Base-by-base conservation (phyloP, 2,888 invertebrate species). In the Margaritifera margaritifera region DNA sequence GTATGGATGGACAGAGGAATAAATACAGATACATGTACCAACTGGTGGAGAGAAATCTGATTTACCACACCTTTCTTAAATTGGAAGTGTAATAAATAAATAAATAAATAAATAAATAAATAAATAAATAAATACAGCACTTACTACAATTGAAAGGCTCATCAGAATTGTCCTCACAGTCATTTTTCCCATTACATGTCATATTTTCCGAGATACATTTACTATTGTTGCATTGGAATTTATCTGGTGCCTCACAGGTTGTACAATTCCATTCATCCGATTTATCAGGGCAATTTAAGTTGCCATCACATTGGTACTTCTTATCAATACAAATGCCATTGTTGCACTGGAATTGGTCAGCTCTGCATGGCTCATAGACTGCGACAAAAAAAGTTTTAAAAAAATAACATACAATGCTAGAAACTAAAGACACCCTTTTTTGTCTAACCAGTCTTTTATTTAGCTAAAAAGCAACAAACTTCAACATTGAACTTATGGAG, bases 301-400 rank as follows among this genome's bases (percentile, higher is more conserved):
- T 79, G 92, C 94, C 94, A 91, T 96, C 93, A 88, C 96, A 96
- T 4, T 94, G 90, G 77, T 93, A 89, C 56, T 90, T 90, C 58
- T 91, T 92, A 79, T 93, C 91, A 75, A 96, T 93, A 90, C 96
- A 96, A 2, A 93, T 93, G 53, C 77, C 75, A 18, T 92, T 93
- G 25, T 74, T 68, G 66, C 96, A 96, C 77, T 93, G 92, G 91
- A 96, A 96, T 78, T 91, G 90, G 15, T 78, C 92, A 0, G 91
- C 87, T 66, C 92, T 92, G 85, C 94, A 95, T 77, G 68, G 54
- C 24, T 56, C 57, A 51, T 19, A 69, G 6, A 27, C 71, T 71
- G 58, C 50, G 64, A 71, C 19, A 4, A 53, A n/a, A 22, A 57
- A 31, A 22, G 11, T 59, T 25, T 63, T 71, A n/a, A n/a, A n/a